Evolutionary conservation across 64 coral and sea anemone species (phyloP).

Genomic region (Stichodactyla helianthus): DNA sequence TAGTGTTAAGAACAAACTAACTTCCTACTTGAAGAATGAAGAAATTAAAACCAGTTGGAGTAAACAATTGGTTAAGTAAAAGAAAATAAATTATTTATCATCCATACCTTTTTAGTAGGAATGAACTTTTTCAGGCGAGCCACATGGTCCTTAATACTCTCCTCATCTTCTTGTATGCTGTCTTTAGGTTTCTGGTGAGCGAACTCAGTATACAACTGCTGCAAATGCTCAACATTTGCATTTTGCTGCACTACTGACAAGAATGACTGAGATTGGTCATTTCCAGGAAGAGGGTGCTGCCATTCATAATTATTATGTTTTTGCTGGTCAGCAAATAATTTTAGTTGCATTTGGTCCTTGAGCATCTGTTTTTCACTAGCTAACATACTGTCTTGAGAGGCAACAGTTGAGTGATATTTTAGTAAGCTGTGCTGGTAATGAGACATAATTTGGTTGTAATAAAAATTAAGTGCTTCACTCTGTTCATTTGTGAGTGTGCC

Average conservation of each 20-base stretch:
- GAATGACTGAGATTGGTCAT: slow-evolving; percentile 5
- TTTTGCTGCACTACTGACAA: background rate
- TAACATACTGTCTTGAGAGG: background rate
- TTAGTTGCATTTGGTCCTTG: slow-evolving; percentile 4
- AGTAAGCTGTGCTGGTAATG: slow-evolving; percentile 37
- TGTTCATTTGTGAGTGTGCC: slow-evolving; percentile 28
- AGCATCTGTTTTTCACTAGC: background rate
- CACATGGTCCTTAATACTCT: background rate
- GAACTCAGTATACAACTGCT: slow-evolving; percentile 13
- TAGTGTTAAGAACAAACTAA: background rate
- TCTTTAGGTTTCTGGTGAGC: background rate
- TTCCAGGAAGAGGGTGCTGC: background rate
- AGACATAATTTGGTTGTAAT: slow-evolving; percentile 43
- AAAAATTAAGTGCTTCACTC: slow-evolving; percentile 9
- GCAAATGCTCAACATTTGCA: slow-evolving; percentile 38
- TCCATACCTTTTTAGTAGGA: background rate
- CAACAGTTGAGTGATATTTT: slow-evolving; percentile 37
- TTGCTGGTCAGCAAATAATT: background rate
- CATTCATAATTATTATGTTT: background rate
- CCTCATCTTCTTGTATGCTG: background rate
- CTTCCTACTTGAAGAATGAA: too few relatives aligned
- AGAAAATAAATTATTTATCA: background rate
- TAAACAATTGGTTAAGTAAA: background rate
- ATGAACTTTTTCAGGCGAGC: slow-evolving; percentile 18
- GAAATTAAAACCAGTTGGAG: too few relatives aligned